Conservation (phyloP, 2,797 vertebrate genomes). For the Xenops minutus region DNA sequence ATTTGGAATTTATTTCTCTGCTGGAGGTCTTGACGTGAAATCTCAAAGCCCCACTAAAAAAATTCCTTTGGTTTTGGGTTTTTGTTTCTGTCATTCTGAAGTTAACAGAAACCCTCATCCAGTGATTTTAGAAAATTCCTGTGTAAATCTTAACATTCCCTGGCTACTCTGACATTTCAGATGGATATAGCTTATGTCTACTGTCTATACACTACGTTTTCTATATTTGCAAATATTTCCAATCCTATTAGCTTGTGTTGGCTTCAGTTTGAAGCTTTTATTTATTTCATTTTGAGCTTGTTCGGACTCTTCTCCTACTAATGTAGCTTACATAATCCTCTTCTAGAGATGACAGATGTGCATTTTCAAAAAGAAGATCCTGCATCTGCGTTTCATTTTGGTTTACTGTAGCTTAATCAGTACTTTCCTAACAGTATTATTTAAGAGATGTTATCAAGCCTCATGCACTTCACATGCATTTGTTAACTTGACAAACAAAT, state of each 20-base stretch:
- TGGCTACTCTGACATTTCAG: background rate
- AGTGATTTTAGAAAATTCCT: background rate
- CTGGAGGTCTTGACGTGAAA: background rate
- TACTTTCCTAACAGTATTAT: slow-evolving; percentile 41
- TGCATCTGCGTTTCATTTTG: background rate
- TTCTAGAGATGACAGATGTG: slow-evolving; percentile 48
- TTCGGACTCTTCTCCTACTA: background rate
- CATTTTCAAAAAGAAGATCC: slow-evolving; percentile 42
- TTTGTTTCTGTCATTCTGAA: background rate
- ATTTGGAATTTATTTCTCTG: background rate
- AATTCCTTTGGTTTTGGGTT: background rate
- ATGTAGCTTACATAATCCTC: slow-evolving; percentile 14
- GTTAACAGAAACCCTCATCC: background rate
- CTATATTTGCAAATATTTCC: background rate
- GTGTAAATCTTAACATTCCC: background rate
- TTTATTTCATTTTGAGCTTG: slow-evolving; percentile 40
- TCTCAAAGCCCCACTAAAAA: background rate
- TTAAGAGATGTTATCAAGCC: slow-evolving; percentile 20
- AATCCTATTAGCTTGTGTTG: background rate
- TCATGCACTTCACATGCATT: background rate
- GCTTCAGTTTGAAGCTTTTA: background rate
- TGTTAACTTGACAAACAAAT: slow-evolving; percentile 35
- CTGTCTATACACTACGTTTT: background rate
- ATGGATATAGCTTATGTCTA: background rate
- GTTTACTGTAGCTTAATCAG: slow-evolving; percentile 39